These are phyloP conservation scores for Drosophila gaucha DNA, from an alignment of 2,888 invertebrate species.

Conservation along the genomic window DNA sequence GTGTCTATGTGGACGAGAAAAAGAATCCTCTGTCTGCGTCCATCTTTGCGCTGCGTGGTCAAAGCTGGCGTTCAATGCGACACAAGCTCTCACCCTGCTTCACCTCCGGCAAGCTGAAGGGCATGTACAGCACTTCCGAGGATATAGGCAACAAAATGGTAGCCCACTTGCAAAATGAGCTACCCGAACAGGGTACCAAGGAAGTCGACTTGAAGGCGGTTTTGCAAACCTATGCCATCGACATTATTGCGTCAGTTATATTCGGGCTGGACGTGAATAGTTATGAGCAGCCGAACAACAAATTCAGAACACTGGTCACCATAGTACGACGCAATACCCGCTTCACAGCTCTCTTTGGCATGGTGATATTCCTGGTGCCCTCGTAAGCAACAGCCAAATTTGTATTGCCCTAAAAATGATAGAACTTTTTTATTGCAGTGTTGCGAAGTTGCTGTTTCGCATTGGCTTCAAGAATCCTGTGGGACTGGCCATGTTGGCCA, in stretches of 20 bases:
- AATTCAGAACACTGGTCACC: constrained; percentile 73
- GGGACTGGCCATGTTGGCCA: constrained; percentile 79
- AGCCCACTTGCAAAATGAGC: constrained; percentile 82
- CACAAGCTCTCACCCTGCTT: constrained; percentile 88
- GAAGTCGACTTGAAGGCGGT: constrained; percentile 85
- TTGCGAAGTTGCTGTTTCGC: constrained; percentile 53
- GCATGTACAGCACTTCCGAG: constrained; percentile 87
- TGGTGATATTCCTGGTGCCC: constrained; percentile 73
- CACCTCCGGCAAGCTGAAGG: constrained; percentile 88
- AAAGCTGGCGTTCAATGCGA: constrained; percentile 88
- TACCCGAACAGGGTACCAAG: constrained; percentile 73
- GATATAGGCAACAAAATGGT: constrained; percentile 86
- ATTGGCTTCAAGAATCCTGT: constrained; percentile 68
- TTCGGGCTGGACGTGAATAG: constrained; percentile 85
- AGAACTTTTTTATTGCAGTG: constrained; percentile 28
- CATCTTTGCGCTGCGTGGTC: constrained; percentile 76
- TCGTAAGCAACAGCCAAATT: constrained; percentile 57
- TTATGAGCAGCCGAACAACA: constrained; percentile 80
- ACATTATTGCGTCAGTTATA: constrained; percentile 84
- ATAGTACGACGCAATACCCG: constrained; percentile 28
- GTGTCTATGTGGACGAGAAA: constrained; percentile 87
- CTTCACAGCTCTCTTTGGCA: constrained; percentile 40
- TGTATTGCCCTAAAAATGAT: background rate
- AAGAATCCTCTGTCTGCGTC: constrained; percentile 87
- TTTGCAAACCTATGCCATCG: constrained; percentile 82